These are phyloP conservation scores for Indicator indicator DNA, from an alignment of 2,113 vertebrate species.

Conservation along the genomic window DNA sequence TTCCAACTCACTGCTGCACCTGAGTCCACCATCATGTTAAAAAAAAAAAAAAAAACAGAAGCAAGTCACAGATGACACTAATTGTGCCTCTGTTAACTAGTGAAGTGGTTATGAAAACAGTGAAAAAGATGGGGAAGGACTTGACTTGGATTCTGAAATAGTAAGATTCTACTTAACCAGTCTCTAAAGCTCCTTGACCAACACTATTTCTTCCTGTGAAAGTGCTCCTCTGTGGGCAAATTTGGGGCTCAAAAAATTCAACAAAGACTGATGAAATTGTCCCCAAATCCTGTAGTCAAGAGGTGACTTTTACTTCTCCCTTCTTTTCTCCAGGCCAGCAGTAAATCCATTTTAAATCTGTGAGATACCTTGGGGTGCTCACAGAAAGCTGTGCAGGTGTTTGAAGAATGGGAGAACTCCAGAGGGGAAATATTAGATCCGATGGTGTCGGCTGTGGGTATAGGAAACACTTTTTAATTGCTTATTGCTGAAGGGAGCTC, in stretches of 20 bases:
- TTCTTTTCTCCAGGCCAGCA: background rate
- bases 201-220: background rate
- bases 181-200: background rate
- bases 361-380: background rate
- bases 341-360: background rate
- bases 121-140: background rate
- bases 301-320: background rate
- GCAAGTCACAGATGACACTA: background rate
- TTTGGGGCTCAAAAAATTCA: background rate
- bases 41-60: conserved; percentile 15
- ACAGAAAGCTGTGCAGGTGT: background rate
- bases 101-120: background rate
- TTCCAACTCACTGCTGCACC: background rate
- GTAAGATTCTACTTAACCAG: background rate
- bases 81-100: background rate
- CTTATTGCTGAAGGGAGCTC: background rate
- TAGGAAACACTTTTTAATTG: background rate
- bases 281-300: background rate
- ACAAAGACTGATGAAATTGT: background rate
- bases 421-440: background rate
- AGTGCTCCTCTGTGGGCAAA: background rate
- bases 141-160: background rate
- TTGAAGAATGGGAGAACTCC: background rate
- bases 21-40: background rate
- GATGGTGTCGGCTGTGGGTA: background rate